These are phyloP conservation scores for Sinohyriopsis cumingii DNA, from an alignment of 2,888 invertebrate species.

Conservation along the genomic window DNA sequence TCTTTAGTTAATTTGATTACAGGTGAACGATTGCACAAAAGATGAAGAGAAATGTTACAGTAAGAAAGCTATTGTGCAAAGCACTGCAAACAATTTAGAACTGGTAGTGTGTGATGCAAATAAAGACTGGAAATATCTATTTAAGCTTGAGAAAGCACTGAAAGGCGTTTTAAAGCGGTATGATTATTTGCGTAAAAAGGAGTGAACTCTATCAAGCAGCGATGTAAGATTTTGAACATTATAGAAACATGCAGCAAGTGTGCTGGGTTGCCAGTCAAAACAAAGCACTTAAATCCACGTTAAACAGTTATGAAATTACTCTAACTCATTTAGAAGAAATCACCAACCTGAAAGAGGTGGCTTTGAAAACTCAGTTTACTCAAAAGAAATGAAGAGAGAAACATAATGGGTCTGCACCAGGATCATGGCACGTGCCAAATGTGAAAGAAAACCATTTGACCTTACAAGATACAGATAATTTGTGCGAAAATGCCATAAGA, in stretches of 20 bases:
- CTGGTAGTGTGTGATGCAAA: conserved; percentile 23
- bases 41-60: conserved; percentile 6
- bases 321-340: conserved; percentile 21
- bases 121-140: conserved; percentile 15
- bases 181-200: conserved; percentile 23
- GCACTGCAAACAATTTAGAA: conserved; percentile 21
- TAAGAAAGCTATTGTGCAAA: conserved; percentile 11
- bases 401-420: too few species aligned
- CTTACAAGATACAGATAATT: too few species aligned
- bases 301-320: conserved; percentile 22
- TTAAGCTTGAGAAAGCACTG: conserved; percentile 17
- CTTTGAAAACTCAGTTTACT: conserved; percentile 8
- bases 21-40: conserved; percentile 10
- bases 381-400: conserved; percentile 6
- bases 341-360: conserved; percentile 6
- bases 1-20: conserved; percentile 13
- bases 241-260: conserved; percentile 17
- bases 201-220: conserved; percentile 22
- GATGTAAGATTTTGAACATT: conserved; percentile 12
- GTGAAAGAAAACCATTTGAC: too few species aligned
- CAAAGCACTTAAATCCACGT: conserved; percentile 15
- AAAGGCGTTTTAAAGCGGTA: conserved; percentile 25
- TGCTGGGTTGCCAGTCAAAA: conserved; percentile 27
- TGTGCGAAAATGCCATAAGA: too few species aligned
- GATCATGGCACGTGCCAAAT: too few species aligned